Evolutionary conservation across 2,888 invertebrate genomes (phyloP).

Genomic region (Mamestra brassicae): DNA sequence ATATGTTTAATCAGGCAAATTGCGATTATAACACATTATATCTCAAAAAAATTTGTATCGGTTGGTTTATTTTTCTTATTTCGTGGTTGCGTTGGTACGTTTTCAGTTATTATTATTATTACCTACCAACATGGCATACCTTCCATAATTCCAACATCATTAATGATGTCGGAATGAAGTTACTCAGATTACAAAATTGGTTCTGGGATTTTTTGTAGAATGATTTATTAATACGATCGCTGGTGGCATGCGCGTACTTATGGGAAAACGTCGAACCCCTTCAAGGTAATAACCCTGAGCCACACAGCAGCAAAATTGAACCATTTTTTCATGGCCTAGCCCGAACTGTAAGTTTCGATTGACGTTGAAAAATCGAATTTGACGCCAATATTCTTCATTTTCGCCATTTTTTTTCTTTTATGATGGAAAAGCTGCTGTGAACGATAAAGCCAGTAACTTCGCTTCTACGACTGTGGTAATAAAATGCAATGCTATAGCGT

Average conservation of each 20-base stretch:
- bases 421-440: slow-evolving; percentile 25
- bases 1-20: too few species aligned
- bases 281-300: neutral
- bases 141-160: too few species aligned
- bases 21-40: too few species aligned
- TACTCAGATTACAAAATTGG: too few species aligned
- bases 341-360: slow-evolving; percentile 25
- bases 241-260: neutral
- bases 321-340: slow-evolving; percentile 27
- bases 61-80: neutral
- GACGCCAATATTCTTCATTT: slow-evolving; percentile 43
- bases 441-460: slow-evolving; percentile 20
- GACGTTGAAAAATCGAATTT: slow-evolving; percentile 51
- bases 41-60: neutral
- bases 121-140: too few species aligned
- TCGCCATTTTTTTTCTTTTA: slow-evolving; percentile 17
- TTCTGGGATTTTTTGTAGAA: too few species aligned
- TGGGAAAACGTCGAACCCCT: neutral
- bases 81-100: too few species aligned
- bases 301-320: slow-evolving; percentile 17
- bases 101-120: too few species aligned
- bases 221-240: too few species aligned
- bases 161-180: too few species aligned
- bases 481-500: slow-evolving; percentile 19
- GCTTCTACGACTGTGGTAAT: slow-evolving; percentile 19